Evolutionary conservation across 2,888 invertebrate genomes (phyloP).

Genomic region (Drosophila ustulata): DNA sequence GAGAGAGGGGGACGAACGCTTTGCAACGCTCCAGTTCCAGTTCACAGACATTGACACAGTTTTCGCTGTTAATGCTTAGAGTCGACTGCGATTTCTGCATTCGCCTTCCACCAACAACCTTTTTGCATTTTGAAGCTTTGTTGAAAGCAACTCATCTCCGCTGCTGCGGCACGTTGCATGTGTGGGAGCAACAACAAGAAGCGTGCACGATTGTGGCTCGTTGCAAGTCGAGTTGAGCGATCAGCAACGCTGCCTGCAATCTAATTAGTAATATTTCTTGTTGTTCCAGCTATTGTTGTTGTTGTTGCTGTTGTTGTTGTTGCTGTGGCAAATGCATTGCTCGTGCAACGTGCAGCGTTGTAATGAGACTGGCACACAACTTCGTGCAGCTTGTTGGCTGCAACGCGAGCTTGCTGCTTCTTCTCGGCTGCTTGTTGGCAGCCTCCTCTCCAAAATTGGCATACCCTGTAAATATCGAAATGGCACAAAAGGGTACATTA

Average conservation of each 20-base stretch:
- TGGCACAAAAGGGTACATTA: neutral
- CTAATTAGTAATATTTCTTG: constrained; percentile 65
- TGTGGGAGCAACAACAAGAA: constrained; percentile 56
- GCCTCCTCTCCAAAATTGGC: constrained; percentile 22
- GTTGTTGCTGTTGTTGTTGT: constrained; percentile 27
- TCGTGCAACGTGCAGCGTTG: constrained; percentile 61
- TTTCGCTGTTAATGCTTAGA: constrained; percentile 22
- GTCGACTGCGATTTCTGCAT: constrained; percentile 16
- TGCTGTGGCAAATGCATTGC: constrained; percentile 43
- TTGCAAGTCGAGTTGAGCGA: constrained; percentile 34
- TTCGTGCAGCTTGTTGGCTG: constrained; percentile 58
- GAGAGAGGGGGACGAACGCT: neutral
- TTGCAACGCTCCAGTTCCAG: constrained; percentile 77
- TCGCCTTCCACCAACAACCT: constrained; percentile 1
- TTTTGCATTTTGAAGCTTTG: constrained; percentile 19
- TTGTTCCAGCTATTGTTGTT: neutral
- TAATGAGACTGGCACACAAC: constrained; percentile 64
- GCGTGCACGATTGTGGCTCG: constrained; percentile 42
- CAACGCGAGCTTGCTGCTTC: constrained; percentile 22
- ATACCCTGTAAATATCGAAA: constrained; percentile 13
- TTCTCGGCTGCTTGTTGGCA: constrained; percentile 24
- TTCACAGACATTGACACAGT: constrained; percentile 82
- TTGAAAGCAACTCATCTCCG: constrained; percentile 25
- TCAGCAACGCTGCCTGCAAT: constrained; percentile 55
- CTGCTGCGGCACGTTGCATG: constrained; percentile 38